A percentile compares a stretch with the other conserved stretches of the same genome.
Evolutionary conservation across 2,888 invertebrate species (phyloP).

Genomic region (Torymus texanus): DNA sequence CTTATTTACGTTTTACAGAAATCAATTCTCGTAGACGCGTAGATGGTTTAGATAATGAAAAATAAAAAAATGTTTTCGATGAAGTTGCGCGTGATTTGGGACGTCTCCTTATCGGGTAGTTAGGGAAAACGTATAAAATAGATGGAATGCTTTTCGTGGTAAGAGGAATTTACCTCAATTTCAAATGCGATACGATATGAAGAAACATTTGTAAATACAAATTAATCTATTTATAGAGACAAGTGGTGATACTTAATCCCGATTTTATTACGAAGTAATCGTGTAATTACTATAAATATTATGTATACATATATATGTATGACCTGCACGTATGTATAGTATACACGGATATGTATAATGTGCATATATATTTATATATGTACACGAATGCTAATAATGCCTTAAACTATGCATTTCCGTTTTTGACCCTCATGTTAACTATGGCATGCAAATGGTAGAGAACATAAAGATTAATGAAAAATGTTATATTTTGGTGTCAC

Average conservation of each 20-base stretch:
- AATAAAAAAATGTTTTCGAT: no score
- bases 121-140: slow-evolving; percentile 37
- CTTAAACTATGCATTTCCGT: slow-evolving; percentile 40
- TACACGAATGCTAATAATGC: slow-evolving; percentile 31
- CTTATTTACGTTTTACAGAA: background rate
- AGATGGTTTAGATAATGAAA: background rate
- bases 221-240: slow-evolving; percentile 42
- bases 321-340: slow-evolving; percentile 29
- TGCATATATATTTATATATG: slow-evolving; percentile 2
- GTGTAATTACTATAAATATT: slow-evolving; percentile 55
- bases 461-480: slow-evolving; percentile 7
- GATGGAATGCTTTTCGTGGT: slow-evolving; percentile 34
- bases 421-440: background rate
- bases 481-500: slow-evolving; percentile 11
- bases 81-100: background rate
- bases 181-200: slow-evolving; percentile 29
- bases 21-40: background rate
- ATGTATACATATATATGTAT: slow-evolving; percentile 32
- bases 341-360: slow-evolving; percentile 39
- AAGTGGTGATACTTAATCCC: slow-evolving; percentile 55
- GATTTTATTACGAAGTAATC: slow-evolving; percentile 62
- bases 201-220: slow-evolving; percentile 48
- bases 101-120: background rate
- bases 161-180: slow-evolving; percentile 36
- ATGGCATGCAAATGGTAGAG: background rate